These are phyloP conservation scores for Pachycephala philippinensis DNA, from an alignment of 2,113 vertebrate species.

Conservation along the genomic window DNA sequence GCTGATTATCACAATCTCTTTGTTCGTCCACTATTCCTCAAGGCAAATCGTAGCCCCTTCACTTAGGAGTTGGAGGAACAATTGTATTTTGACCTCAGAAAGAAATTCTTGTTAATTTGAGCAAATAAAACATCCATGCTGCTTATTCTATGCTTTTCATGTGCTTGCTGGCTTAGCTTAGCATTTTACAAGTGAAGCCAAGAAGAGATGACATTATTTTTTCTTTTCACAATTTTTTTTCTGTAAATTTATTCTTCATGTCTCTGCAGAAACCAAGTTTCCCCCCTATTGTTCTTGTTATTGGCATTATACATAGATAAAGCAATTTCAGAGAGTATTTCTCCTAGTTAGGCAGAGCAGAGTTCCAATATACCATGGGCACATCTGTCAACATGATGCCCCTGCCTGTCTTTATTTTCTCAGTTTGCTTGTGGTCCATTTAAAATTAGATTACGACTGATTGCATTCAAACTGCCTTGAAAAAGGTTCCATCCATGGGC, in stretches of 20 bases:
- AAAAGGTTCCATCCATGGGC: not conserved
- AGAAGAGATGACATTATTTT: not conserved
- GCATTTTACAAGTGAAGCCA: not conserved
- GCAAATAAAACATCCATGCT: not conserved
- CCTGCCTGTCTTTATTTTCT: slow-evolving; percentile 28
- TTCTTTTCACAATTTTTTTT: not conserved
- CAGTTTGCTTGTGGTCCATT: slow-evolving; percentile 29
- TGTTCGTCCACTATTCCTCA: not conserved
- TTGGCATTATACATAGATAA: not conserved
- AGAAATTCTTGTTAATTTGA: not conserved
- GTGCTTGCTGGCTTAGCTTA: not conserved
- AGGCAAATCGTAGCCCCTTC: not conserved
- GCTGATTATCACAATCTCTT: not conserved
- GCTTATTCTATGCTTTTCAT: not conserved
- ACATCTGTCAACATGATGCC: not conserved
- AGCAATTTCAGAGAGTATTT: not conserved
- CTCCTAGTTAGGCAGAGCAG: not conserved
- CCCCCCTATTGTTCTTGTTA: slow-evolving; percentile 1
- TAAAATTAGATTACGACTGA: slow-evolving; percentile 36
- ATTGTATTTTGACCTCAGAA: not conserved
- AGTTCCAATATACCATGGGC: not conserved
- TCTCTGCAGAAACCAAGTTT: not conserved
- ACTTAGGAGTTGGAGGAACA: not conserved
- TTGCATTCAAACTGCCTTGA: slow-evolving; percentile 30
- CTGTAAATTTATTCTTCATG: not conserved